Evolutionary conservation across 2,888 invertebrate genomes (phyloP), one percentile per base, ranked within the genome.

Genomic region (Theodoxus fluviatilis): DNA sequence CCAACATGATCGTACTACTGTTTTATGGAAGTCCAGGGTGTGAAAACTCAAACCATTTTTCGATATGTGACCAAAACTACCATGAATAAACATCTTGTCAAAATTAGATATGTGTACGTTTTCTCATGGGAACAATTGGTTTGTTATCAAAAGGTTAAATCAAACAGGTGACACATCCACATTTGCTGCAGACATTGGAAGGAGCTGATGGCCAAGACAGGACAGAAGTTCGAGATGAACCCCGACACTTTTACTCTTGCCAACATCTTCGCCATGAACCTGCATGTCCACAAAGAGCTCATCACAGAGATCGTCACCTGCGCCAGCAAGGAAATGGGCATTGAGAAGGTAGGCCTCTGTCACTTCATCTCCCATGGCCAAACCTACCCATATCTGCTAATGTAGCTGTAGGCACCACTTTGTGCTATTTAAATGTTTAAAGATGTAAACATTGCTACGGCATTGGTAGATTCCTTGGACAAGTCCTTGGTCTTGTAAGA

Each of bases 181-280:
- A n/a, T 68, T 47, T 55, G 55, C 63, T 75, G 15, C 75, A 85
- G 96, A 15, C 96, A 97, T 87, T 97, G 96, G 96, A 91, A 91
- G 78, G 91, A 93, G 79, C 89, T 96, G 63, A 96, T 96, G 96
- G 88, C 88, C 1, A 94, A 94, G 87, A 96, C 96, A 18, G 92
- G 93, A 84, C 88, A 87, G 81, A 83, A 90, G 74, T 96, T 96
- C 84, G 95, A 96, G 81, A 95, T 96, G 93, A 90, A 93, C 1
- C 92, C 94, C 2, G 93, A 94, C 28, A 91, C 93, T n/a, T 96
- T 96, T 80, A 96, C 95, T 0, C 88, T 96, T 73, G 94, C 94
- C 72, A 94, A 95, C 83, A 93, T 96, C 92, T 96, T 96, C 84
- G 91, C 93, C 1, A 96, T 96, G 96, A 93, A 96, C 81, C 88